Evolutionary conservation across 2,797 vertebrate genomes (phyloP).

Genomic region (Betta splendens): DNA sequence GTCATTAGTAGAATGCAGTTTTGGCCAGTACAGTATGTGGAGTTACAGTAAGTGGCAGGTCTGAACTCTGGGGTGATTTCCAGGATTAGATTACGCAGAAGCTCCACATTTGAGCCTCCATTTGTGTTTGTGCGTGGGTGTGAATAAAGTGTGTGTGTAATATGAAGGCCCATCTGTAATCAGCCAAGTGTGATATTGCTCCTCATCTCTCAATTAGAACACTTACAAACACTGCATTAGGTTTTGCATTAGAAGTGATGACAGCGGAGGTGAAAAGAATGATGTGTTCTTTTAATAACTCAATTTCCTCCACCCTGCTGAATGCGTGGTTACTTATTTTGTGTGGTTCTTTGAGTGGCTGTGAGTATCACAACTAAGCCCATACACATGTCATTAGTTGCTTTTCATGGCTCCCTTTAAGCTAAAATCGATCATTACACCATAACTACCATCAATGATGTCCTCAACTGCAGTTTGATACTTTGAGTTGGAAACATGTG

Average conservation of each 20-base stretch:
- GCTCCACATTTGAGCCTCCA: slow-evolving; percentile 33
- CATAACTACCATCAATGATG: not conserved
- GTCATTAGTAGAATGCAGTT: slow-evolving; percentile 46
- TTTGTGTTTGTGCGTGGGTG: slow-evolving; percentile 51
- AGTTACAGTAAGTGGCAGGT: slow-evolving; percentile 29
- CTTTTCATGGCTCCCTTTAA: slow-evolving; percentile 12
- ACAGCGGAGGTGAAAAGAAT: slow-evolving; percentile 28
- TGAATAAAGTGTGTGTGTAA: slow-evolving; percentile 33
- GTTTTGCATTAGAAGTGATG: slow-evolving; percentile 37
- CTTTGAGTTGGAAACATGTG: slow-evolving; percentile 16
- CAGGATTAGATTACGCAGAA: slow-evolving; percentile 39
- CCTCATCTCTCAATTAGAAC: slow-evolving; percentile 76
- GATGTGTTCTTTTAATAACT: slow-evolving; percentile 44
- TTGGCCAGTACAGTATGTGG: slow-evolving; percentile 3
- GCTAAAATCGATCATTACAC: slow-evolving; percentile 18
- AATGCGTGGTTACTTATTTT: slow-evolving; percentile 19
- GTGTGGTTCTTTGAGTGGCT: slow-evolving; percentile 18
- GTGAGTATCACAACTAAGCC: not conserved
- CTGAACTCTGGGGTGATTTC: slow-evolving; percentile 34
- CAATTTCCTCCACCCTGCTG: slow-evolving; percentile 26
- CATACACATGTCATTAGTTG: not conserved
- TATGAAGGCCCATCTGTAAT: slow-evolving; percentile 70
- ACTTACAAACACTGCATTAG: slow-evolving; percentile 48
- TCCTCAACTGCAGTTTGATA: slow-evolving; percentile 13
- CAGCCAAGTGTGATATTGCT: slow-evolving; percentile 73